Conservation (phyloP, 92 coral and sea anemone genomes). For the Ricordea florida region DNA sequence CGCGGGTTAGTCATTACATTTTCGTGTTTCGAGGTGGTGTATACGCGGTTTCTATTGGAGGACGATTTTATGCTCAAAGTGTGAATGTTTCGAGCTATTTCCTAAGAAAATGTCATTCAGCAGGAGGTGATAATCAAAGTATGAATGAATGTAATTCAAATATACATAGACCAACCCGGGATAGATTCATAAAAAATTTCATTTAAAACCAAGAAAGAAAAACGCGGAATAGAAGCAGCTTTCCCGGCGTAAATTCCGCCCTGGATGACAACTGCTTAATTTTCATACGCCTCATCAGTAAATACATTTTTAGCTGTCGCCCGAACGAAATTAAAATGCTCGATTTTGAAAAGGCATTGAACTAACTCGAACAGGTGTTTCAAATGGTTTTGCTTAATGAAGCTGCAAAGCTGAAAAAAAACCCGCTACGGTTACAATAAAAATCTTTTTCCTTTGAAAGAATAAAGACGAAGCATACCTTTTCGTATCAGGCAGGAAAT, state of each 20-base stretch:
- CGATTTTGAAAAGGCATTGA: not conserved
- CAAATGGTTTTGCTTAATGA: too few relatives aligned
- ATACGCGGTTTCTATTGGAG: not conserved
- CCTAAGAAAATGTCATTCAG: not conserved
- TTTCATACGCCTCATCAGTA: not conserved
- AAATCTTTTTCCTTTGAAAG: too few relatives aligned
- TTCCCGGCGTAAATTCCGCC: not conserved
- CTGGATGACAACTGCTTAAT: conserved; percentile 12
- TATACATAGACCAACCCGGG: not conserved
- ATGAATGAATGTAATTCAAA: not conserved
- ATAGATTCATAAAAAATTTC: not conserved
- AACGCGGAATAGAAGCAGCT: not conserved
- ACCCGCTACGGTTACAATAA: too few relatives aligned
- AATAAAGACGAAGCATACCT: too few relatives aligned
- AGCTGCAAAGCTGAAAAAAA: too few relatives aligned
- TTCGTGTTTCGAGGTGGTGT: conserved; percentile 9
- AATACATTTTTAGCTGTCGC: conserved; percentile 3
- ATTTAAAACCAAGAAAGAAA: not conserved
- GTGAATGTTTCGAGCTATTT: not conserved
- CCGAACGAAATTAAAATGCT: not conserved
- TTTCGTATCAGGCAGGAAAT: too few relatives aligned
- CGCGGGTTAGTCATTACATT: conserved; percentile 27
- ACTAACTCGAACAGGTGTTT: conserved; percentile 19
- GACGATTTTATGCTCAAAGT: not conserved
- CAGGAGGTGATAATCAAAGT: not conserved